Evolutionary conservation across 30 jellyfish, hydroid and myxozoan species (phyloP), one percentile per base, ranked within the genome.

Genomic region (Turritopsis rubra): DNA sequence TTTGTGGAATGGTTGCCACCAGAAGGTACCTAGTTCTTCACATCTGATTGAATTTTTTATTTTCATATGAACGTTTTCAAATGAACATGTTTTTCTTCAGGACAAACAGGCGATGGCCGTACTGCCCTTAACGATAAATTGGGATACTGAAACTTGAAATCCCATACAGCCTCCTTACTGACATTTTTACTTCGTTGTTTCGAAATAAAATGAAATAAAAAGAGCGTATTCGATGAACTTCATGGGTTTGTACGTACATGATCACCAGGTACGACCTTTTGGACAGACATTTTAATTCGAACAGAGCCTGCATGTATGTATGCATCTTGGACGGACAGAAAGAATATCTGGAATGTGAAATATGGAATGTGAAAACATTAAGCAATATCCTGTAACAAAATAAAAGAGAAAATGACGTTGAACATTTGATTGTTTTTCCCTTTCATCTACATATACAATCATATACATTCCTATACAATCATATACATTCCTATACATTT

Each of bases 1-100:
- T 90, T 86, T 68, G 90, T 88, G 25, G 96, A 87, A 16, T 91
- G 97, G 97, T 75, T 81, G 20, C 97, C 97, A 22, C 97, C 97
- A 18, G 75, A 80, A 70, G 91, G 97, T 91, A 83, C 0, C 71
- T 21, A 41, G 13, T 52, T 24, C 25, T 22, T 52, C 81, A 8
- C 85, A 7, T 17, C 17, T 74, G 31, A 75, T 28, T 9, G 8
- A 26, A 26, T 21, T 20, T 29, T n/a, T 28, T 4, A 1, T 9
- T 41, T 41, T 5, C 13, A 41, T 41, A 13, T 41, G 60, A 3
- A 13, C 13, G 13, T 41, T 41, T 41, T 3, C 60, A 41, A 3
- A 41, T 41, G 13, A 41, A 41, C 9, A 41, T 13, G 60, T 41
- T 41, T 66, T 16, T 27, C 79, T 72, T 17, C 71, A 90, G 97